Conservation (phyloP, 2,888 invertebrate genomes). For the Loripinus fragilis region DNA sequence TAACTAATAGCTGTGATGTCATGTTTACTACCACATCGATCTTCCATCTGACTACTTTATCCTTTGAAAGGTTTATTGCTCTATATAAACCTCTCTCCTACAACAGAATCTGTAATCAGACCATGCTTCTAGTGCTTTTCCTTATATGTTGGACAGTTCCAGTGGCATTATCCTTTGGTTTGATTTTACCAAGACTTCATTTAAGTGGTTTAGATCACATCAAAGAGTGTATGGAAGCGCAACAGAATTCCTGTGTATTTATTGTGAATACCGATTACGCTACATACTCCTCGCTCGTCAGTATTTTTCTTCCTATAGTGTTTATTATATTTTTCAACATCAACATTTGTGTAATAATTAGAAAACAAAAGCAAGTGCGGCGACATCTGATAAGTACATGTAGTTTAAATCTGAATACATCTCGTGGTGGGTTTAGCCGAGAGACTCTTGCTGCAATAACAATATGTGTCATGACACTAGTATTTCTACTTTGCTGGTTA, state of each 20-base stretch:
- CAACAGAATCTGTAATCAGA: background rate
- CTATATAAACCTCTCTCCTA: background rate
- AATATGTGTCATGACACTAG: background rate
- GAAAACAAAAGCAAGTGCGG: background rate
- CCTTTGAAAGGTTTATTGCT: constrained; percentile 3
- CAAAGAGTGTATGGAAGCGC: background rate
- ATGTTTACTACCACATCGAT: background rate
- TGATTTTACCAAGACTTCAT: constrained; percentile 8
- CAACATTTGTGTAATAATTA: background rate
- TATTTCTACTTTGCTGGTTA: background rate
- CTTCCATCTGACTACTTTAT: background rate
- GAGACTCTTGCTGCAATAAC: background rate
- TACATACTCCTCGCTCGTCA: background rate
- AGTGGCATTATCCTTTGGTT: background rate
- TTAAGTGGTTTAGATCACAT: background rate
- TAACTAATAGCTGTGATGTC: constrained; percentile 8
- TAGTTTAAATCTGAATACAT: background rate
- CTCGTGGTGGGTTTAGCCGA: background rate
- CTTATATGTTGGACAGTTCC: constrained; percentile 5
- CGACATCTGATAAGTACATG: background rate
- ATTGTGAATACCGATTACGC: background rate
- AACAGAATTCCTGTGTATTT: background rate
- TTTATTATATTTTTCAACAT: background rate
- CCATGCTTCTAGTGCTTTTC: background rate
- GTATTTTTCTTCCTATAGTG: constrained; percentile 1